Base-by-base conservation (phyloP, 2,888 invertebrate species). In the Sussaba pulchella region DNA sequence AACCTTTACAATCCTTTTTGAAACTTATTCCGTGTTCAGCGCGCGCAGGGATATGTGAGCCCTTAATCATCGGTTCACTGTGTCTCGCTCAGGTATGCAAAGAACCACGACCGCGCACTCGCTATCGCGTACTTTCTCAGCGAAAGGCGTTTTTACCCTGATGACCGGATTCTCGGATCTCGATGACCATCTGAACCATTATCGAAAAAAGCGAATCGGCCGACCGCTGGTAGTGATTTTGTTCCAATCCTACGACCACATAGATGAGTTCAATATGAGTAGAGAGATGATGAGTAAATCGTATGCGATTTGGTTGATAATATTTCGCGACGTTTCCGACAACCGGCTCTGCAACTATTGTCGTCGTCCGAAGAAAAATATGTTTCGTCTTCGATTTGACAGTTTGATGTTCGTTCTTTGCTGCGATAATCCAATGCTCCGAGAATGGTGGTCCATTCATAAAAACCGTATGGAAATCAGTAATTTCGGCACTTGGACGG, bases 401-500 rank as follows among this genome's bases (percentile, higher is more conserved):
- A 84, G 87, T 2, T 81, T 87, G 54, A 85, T 89, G 86, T 47
- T 89, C 9, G 84, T 89, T 1, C 67, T 81, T 4, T 87, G 88
- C 47, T 82, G 85, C 57, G 67, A 81, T 10, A 41, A 71, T 1
- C 73, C 84, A 2, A 12, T 36, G 6, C 31, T 89, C 2, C 61
- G 63, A 0, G 89, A 89, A 36, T 89, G 89, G 88, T 90, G 88
- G 69, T 78, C 86, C 10, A 2, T 87, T 0, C 63, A 67, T 6
- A 78, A 83, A 4, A 85, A 87, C 41, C 52, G 47, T 1, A 86
- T 87, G 6, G 81, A 81, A 45, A 67, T 72, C 0, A 75, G 71
- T 0, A 59, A 82, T 17, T 50, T 88, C 26, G 89, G 86, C 1
- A 74, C 45, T 0, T 90, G 88, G 89, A 70, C 31, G 6, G 2